Conservation (phyloP, 2,797 vertebrate genomes). For the Chloroceryle inda region DNA sequence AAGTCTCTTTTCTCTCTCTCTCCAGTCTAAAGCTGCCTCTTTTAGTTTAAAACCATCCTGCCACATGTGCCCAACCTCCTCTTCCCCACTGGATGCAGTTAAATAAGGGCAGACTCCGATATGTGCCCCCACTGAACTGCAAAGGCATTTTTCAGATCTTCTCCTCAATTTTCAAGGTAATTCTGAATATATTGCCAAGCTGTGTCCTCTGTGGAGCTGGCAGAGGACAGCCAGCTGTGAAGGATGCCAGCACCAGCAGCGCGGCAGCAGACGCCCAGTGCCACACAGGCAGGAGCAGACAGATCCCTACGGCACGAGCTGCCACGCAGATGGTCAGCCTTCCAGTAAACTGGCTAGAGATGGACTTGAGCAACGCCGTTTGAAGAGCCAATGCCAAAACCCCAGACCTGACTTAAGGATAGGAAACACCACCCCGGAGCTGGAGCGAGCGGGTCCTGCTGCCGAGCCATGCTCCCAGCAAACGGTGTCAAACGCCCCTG, state of each 20-base stretch:
- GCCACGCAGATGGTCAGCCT: neutral
- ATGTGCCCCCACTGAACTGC: neutral
- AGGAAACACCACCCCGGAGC: neutral
- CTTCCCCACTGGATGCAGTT: neutral
- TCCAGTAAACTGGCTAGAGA: neutral
- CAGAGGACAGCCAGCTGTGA: neutral
- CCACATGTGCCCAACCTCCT: neutral
- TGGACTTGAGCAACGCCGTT: neutral
- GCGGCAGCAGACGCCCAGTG: neutral
- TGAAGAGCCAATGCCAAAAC: neutral
- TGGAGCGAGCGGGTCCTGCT: neutral
- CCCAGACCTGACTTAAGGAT: neutral
- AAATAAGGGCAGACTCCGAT: neutral
- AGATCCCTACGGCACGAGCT: fast-evolving
- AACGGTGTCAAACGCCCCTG: neutral
- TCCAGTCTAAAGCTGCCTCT: too few species aligned
- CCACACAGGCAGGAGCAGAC: neutral
- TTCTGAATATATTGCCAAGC: neutral
- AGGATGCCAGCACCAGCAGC: fast-evolving
- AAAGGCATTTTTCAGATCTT: fast-evolving
- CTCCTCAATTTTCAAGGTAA: neutral
- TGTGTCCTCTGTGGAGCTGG: fast-evolving
- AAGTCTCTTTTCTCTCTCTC: neutral
- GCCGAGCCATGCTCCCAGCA: neutral
- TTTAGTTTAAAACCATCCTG: neutral